Percentiles rank a stretch among this genome's conserved stretches.
Evolutionary conservation across 2,888 invertebrate species (phyloP).

Genomic region (Eumerus sabulonum): DNA sequence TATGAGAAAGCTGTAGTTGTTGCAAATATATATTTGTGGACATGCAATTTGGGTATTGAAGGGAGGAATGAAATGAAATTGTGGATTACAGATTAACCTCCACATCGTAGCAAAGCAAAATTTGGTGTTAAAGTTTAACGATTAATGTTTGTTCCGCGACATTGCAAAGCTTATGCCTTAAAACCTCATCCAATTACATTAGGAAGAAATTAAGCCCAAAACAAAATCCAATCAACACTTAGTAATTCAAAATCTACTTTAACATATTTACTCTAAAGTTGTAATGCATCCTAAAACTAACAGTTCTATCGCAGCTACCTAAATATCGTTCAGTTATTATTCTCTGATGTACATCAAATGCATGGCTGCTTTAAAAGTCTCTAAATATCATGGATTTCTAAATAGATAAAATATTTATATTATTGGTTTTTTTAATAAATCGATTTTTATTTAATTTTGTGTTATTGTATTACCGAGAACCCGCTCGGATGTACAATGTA

Average conservation of each 20-base stretch:
- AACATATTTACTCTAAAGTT: no score
- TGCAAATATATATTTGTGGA: no score
- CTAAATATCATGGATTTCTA: conserved; percentile 10
- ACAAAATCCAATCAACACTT: conserved; percentile 3
- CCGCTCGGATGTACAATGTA: conserved; percentile 33
- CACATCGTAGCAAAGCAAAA: no score
- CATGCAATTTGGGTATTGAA: no score
- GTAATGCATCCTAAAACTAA: conserved; percentile 1
- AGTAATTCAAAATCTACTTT: neutral
- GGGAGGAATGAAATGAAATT: no score
- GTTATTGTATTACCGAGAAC: conserved; percentile 40
- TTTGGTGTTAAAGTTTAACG: no score
- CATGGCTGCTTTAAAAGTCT: conserved; percentile 27
- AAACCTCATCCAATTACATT: no score
- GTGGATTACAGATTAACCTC: no score
- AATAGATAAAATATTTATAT: conserved; percentile 23
- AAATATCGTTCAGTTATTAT: conserved; percentile 45
- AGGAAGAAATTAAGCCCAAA: neutral
- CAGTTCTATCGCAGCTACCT: conserved; percentile 36
- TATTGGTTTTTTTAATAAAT: neutral
- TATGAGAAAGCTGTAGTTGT: no score
- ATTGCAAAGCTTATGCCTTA: no score
- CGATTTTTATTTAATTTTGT: neutral
- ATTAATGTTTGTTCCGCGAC: no score
- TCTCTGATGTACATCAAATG: conserved; percentile 37